Evolutionary conservation across 2,888 invertebrate species (phyloP).

Genomic region (Xestia c-nigrum): DNA sequence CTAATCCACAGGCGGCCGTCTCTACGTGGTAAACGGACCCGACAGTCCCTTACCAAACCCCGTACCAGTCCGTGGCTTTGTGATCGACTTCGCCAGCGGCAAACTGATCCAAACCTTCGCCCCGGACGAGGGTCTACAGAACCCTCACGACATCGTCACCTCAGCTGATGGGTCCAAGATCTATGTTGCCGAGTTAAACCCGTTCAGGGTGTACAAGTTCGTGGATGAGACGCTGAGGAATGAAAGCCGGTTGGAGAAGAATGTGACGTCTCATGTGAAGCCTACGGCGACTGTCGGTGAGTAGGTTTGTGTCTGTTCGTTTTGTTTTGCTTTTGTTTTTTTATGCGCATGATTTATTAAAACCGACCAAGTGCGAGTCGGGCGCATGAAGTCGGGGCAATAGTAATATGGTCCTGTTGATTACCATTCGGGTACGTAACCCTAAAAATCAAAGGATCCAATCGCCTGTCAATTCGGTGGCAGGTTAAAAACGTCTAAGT

Average conservation of each 20-base stretch:
- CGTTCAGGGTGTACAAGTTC: conserved; percentile 91
- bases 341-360: conserved; percentile 2
- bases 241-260: conserved; percentile 62
- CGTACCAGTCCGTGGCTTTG: conserved; percentile 92
- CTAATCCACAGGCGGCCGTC: conserved; percentile 90
- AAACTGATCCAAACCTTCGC: conserved; percentile 92
- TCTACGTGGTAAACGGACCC: conserved; percentile 95
- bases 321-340: conserved; percentile 42
- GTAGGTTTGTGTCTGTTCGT: conserved; percentile 74
- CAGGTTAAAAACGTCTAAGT: not conserved
- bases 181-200: conserved; percentile 95
- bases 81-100: conserved; percentile 92
- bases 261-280: conserved; percentile 74
- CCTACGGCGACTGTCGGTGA: conserved; percentile 87
- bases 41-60: conserved; percentile 82
- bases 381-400: too few species aligned
- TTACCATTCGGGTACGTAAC: too few species aligned
- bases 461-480: not conserved
- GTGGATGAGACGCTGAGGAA: conserved; percentile 72
- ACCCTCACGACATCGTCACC: conserved; percentile 96
- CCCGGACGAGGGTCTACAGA: conserved; percentile 89
- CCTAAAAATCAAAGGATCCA: not conserved
- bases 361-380: too few species aligned
- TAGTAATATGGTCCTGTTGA: too few species aligned
- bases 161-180: conserved; percentile 92